These are phyloP conservation scores for Nycteola revayana DNA, from an alignment of 2,888 invertebrate genomes.

Conservation along the genomic window DNA sequence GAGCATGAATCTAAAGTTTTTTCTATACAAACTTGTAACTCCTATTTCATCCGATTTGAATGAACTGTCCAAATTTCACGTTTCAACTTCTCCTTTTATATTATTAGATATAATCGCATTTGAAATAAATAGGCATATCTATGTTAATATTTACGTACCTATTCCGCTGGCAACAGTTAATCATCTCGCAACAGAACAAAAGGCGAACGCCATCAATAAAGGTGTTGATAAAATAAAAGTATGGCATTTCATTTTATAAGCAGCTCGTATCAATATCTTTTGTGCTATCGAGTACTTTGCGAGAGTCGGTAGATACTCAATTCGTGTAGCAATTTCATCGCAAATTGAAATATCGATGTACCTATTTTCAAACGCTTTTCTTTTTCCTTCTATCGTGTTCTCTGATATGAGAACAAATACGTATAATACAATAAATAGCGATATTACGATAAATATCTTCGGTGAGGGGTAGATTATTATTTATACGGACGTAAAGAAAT, in stretches of 20 bases:
- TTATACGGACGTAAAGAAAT: slow-evolving; percentile 11
- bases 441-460: slow-evolving; percentile 45
- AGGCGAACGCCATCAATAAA: slow-evolving; percentile 10
- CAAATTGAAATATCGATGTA: slow-evolving; percentile 42
- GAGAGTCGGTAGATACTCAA: slow-evolving; percentile 35
- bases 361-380: slow-evolving; percentile 27
- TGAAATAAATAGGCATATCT: no score
- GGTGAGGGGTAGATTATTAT: slow-evolving; percentile 35
- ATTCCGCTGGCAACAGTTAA: slow-evolving; percentile 14
- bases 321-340: slow-evolving; percentile 44
- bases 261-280: slow-evolving; percentile 33
- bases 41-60: no score
- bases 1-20: no score
- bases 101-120: no score
- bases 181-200: slow-evolving; percentile 16
- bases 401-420: slow-evolving; percentile 55
- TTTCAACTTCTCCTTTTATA: no score
- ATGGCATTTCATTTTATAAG: slow-evolving; percentile 30
- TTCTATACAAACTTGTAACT: no score
- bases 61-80: no score
- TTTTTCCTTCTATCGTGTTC: slow-evolving; percentile 49
- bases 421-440: slow-evolving; percentile 56
- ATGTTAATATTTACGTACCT: no score
- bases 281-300: slow-evolving; percentile 22
- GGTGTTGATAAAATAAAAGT: slow-evolving; percentile 12